Evolutionary conservation across 2,888 invertebrate species (phyloP), one percentile per base, ranked within the genome.

Genomic region (Byasa hedistus): DNA sequence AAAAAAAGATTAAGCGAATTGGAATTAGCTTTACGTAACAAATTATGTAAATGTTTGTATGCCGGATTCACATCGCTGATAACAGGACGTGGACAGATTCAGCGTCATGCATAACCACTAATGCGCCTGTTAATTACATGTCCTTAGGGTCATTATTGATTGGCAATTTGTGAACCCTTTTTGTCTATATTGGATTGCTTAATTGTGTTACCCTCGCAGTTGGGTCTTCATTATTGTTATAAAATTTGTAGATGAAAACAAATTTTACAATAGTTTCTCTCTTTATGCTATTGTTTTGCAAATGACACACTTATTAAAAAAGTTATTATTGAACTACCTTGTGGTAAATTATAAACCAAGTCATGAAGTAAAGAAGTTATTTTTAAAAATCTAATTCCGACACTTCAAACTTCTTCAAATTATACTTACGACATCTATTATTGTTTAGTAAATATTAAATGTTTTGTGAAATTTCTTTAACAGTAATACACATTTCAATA

Each of bases 111-210:
- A 88, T 89, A 82, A 70, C 73, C 76, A 75, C 84, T 86, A 87
- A 88, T 88, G 84, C 79, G 80, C 78, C 77, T 76, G 83, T 84
- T 87, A 87, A 87, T 87, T 84, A 86, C 81, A 78, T 68, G 79
- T 79, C 84, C 83, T 84, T 79, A 78, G 81, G 83, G 81, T 77
- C 78, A 79, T 80, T 81, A 84, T 85, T 85, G 84, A 86, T 86
- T 87, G 82, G 79, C 83, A 86, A 86, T 85, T 81, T 83, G 80
- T 71, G 77, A 73, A 77, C 75, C 79, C 78, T 80, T 82, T 83
- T 81, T 75, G 74, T 79, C 73, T 78, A 77, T 77, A 83, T 81
- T 81, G 76, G 77, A 79, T 80, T 78, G 78, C 73, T 76, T 84
- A 83, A 84, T 84, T 77, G 76, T 74, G 58, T 48, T 4, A 48